Conservation (phyloP, 1,140 invertebrate genomes). For the Batillaria attramentaria region DNA sequence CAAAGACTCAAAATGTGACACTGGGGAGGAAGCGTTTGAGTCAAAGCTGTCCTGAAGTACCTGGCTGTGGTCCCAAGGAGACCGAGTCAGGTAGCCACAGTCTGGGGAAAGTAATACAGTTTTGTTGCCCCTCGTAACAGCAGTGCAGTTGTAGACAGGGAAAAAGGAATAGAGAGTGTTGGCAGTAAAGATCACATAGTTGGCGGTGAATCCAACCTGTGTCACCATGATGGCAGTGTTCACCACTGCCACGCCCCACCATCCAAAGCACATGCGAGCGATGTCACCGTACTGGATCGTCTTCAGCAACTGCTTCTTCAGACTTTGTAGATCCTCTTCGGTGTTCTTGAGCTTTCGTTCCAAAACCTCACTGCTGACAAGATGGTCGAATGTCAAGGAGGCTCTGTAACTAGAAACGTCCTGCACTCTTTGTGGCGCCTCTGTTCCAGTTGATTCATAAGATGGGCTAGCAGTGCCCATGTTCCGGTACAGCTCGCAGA, state of each 20-base stretch:
- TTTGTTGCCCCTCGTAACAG: background rate
- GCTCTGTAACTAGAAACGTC: too few species aligned
- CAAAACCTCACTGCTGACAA: background rate
- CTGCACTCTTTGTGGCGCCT: background rate
- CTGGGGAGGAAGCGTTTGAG: too few species aligned
- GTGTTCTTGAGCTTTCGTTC: too few species aligned
- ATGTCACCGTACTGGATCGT: conserved; percentile 64
- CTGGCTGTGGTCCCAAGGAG: background rate
- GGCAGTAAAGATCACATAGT: conserved; percentile 67
- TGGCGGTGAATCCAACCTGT: conserved; percentile 64
- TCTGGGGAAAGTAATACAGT: background rate
- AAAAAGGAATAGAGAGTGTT: conserved; percentile 60
- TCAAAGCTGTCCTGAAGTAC: too few species aligned
- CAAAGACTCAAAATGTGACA: too few species aligned
- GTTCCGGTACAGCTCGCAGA: conserved; percentile 23
- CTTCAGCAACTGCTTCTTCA: conserved; percentile 36
- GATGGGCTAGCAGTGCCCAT: too few species aligned
- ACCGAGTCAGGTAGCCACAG: background rate
- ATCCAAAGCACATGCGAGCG: conserved; percentile 57
- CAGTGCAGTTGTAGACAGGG: conserved; percentile 36
- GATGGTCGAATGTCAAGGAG: background rate
- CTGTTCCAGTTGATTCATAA: too few species aligned
- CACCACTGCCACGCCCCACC: conserved; percentile 53
- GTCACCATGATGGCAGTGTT: conserved; percentile 60
- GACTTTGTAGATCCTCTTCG: too few species aligned